These are phyloP conservation scores for Scolopax rusticola DNA, from an alignment of 2,797 vertebrate species.

Conservation along the genomic window DNA sequence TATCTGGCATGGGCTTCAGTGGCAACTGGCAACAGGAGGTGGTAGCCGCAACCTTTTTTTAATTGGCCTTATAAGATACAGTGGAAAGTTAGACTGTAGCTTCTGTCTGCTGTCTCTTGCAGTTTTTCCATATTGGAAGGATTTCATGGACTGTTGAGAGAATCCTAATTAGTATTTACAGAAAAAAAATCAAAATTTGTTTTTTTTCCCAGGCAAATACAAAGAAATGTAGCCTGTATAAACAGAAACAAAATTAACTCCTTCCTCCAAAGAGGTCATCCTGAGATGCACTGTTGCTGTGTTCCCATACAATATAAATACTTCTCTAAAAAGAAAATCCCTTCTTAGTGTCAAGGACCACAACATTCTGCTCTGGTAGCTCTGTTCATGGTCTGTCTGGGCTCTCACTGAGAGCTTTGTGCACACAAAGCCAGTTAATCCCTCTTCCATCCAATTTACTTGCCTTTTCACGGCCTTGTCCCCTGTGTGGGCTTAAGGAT, in stretches of 20 bases:
- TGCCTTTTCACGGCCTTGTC: background rate
- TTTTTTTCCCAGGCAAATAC: conserved; percentile 43
- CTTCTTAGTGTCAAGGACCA: background rate
- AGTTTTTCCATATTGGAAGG: background rate
- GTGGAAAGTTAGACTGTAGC: conserved; percentile 8
- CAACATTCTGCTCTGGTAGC: background rate
- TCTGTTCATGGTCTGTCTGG: background rate
- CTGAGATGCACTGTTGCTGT: conserved; percentile 1
- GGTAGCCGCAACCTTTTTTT: conserved; percentile 28
- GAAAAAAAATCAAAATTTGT: conserved; percentile 30
- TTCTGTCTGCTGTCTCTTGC: conserved; percentile 9
- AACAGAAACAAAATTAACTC: background rate
- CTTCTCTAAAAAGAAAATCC: background rate
- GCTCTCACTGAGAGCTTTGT: background rate
- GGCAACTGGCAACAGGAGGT: background rate
- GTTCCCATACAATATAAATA: background rate
- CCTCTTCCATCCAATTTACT: background rate
- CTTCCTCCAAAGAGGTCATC: background rate
- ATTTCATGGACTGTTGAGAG: conserved; percentile 26
- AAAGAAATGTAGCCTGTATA: conserved; percentile 34
- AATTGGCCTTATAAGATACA: background rate
- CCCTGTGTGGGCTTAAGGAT: no score
- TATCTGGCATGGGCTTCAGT: background rate
- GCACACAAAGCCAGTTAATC: background rate
- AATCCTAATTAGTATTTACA: background rate